Evolutionary conservation across 1,140 invertebrate species (phyloP), one percentile per base, ranked within the genome.

Genomic region (Tetranychus cinnabarinus): DNA sequence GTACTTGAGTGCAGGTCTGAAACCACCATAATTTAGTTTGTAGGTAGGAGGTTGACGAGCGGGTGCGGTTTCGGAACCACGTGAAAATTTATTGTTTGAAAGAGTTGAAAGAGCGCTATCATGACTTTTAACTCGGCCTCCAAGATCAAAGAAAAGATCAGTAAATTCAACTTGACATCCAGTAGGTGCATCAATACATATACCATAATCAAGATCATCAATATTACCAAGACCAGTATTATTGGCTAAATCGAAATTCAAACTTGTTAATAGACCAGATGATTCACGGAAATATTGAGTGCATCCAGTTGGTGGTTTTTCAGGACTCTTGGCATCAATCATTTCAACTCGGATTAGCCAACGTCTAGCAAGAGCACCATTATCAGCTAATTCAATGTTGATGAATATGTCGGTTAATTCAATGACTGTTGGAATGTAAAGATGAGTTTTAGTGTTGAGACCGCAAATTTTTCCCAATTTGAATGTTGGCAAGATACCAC

Each of bases 261-360:
- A 88, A 69, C 83, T 84, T 39, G 71, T 77, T 15, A 86, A 79
- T 0, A 75, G 80, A 12, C 81, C 83, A 8, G 75, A 75, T 3
- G 72, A 64, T 5, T 73, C 76, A 33, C 78, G 80, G 68, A 81
- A 81, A 70, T 86, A 87, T 73, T 85, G 83, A 3, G 86, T 73
- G 70, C 85, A 88, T 37, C 84, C 84, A 54, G 78, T 77, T 4
- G 84, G 84, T 4, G 83, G 84, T 61, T 37, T 7, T 62, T 79
- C 13, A 55, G 23, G 36, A 56, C 60, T 64, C 3, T 59, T 50
- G 23, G 58, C 59, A 4, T 56, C 46, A 33, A 65, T 63, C 39
- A 62, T 58, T 13, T 56, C 59, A 12, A 62, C 34, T 2, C 61
- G 54, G 35, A 65, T 65, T 34, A 45, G 57, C 65, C 65, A 65